phyloP scores from a whole-genome alignment of 1,140 invertebrate species.

The Macrotrachela quadricornifera region DNA sequence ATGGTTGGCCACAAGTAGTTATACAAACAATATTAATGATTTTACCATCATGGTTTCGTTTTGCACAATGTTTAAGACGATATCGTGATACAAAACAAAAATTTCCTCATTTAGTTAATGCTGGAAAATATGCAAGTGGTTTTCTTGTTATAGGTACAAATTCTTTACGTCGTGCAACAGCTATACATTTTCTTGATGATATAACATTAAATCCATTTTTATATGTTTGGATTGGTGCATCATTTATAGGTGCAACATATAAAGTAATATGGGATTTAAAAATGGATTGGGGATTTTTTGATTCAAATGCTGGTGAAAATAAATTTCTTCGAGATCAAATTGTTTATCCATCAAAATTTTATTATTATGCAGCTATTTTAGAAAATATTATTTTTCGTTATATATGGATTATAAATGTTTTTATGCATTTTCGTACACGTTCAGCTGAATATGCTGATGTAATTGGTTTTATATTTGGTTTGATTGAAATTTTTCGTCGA shows the following conservation, averaged over 20 bases:
- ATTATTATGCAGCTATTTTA: conserved; percentile 89
- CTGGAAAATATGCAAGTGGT: conserved; percentile 90
- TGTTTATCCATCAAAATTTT: conserved; percentile 42
- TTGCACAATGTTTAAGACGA: conserved; percentile 82
- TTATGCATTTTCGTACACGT: not conserved
- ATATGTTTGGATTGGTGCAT: conserved; percentile 29
- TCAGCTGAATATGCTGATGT: not conserved
- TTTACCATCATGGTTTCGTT: conserved; percentile 85
- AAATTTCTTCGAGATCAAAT: conserved; percentile 41
- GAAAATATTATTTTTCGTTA: conserved; percentile 83
- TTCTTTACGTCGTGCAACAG: not conserved
- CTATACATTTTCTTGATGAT: conserved; percentile 16
- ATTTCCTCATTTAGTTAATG: conserved; percentile 86
- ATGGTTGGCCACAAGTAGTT: conserved; percentile 30
- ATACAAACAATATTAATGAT: not conserved
- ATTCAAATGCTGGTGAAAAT: conserved; percentile 60
- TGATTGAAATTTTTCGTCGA: too few relatives aligned
- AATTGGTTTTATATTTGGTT: too few relatives aligned
- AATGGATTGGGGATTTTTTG: conserved; percentile 96
- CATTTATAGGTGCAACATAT: conserved; percentile 55
- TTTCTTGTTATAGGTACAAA: conserved; percentile 55
- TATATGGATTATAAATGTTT: conserved; percentile 43
- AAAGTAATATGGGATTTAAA: conserved; percentile 83
- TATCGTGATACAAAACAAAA: conserved; percentile 51
- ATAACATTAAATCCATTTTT: conserved; percentile 18